Conservation (phyloP, 2,797 vertebrate species). For the Lagorchestes hirsutus region DNA sequence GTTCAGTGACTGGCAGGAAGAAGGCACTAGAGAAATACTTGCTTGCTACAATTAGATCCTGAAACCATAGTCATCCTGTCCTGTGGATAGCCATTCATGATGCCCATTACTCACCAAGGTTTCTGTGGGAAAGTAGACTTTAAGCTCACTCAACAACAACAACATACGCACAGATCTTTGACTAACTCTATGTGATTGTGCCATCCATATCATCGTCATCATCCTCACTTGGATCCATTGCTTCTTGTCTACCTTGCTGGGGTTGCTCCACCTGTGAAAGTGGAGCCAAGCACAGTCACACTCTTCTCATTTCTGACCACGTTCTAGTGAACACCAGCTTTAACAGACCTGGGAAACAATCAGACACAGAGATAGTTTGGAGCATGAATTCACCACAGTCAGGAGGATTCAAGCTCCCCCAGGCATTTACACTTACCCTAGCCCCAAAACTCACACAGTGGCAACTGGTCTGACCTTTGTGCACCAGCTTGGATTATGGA, state of each 20-base stretch:
- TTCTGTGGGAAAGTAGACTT: background rate
- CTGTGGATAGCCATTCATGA: background rate
- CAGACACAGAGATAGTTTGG: background rate
- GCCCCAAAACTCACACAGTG: background rate
- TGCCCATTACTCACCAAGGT: too few relatives aligned
- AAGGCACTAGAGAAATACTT: background rate
- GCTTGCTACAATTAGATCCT: background rate
- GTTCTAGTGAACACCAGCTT: too few relatives aligned
- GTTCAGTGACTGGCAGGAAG: too few relatives aligned
- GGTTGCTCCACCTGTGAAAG: background rate
- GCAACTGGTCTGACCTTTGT: background rate
- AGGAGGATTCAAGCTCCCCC: too few relatives aligned
- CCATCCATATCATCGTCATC: too few relatives aligned
- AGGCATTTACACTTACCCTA: background rate
- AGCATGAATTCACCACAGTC: background rate
- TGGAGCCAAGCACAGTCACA: background rate
- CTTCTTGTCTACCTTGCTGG: background rate
- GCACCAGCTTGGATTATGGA: background rate
- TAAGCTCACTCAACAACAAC: background rate
- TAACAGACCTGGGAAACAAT: background rate
- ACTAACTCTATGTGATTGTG: background rate
- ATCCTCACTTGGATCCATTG: background rate
- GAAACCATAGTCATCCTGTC: background rate
- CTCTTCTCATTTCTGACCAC: background rate
- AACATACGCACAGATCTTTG: too few relatives aligned